These are phyloP conservation scores for Zhuqinia jingwanae DNA, from an alignment of 2,888 invertebrate genomes.

Conservation along the genomic window DNA sequence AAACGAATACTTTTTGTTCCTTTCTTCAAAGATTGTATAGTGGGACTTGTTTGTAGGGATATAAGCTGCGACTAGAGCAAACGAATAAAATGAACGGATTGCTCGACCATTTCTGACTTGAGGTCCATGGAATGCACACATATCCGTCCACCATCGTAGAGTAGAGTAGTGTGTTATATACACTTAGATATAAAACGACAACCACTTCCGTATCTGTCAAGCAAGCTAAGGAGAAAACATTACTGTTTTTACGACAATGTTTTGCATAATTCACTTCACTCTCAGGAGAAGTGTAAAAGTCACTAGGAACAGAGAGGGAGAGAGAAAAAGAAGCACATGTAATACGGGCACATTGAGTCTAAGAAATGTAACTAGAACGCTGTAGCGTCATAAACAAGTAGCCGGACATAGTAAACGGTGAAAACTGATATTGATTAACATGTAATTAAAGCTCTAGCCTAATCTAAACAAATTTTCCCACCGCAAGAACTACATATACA, in stretches of 20 bases:
- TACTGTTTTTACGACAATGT: conserved; percentile 66
- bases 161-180: not conserved
- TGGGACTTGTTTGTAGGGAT: not conserved
- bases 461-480: no score
- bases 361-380: no score
- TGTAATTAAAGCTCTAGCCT: no score
- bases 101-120: not conserved
- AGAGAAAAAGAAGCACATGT: no score
- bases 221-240: conserved; percentile 60
- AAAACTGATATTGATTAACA: no score
- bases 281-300: conserved; percentile 70
- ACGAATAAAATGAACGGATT: not conserved
- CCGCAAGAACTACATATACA: no score
- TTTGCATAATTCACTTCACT: conserved; percentile 70
- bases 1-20: not conserved
- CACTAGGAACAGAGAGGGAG: conserved; percentile 35
- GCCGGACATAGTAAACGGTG: no score
- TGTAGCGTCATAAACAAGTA: no score
- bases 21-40: not conserved
- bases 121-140: not conserved
- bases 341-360: conserved; percentile 48
- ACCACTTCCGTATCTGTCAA: conserved; percentile 49
- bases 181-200: not conserved
- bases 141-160: no score
- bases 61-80: not conserved